Evolutionary conservation across 92 coral and sea anemone species (phyloP).

Genomic region (Epizoanthus rinbou): DNA sequence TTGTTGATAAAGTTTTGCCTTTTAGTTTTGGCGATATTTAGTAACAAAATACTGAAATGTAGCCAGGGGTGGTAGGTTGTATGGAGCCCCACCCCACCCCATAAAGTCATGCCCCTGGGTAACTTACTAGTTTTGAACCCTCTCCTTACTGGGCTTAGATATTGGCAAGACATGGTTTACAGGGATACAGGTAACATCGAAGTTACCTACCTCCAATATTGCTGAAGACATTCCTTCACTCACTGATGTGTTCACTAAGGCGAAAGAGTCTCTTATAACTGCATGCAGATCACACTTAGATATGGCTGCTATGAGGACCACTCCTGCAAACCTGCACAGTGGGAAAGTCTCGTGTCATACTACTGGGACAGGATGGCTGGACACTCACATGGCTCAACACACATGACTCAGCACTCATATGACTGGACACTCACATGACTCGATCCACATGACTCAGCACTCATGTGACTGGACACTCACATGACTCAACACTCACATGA

Average conservation of each 20-base stretch:
- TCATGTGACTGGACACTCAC: too few relatives aligned
- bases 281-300: slow-evolving; percentile 79
- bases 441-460: too few relatives aligned
- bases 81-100: too few relatives aligned
- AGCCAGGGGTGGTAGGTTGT: too few relatives aligned
- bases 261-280: slow-evolving; percentile 65
- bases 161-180: not conserved
- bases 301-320: slow-evolving; percentile 68
- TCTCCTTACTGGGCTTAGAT: too few relatives aligned
- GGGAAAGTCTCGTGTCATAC: not conserved
- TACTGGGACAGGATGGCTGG: not conserved
- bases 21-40: too few relatives aligned
- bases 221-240: slow-evolving; percentile 98
- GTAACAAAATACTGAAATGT: too few relatives aligned
- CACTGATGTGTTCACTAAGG: slow-evolving; percentile 83
- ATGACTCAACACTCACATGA: too few relatives aligned
- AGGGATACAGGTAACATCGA: not conserved
- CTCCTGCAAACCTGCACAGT: slow-evolving; percentile 73
- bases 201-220: slow-evolving; percentile 74
- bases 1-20: too few relatives aligned
- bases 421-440: not conserved
- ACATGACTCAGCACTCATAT: too few relatives aligned
- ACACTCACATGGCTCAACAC: not conserved
- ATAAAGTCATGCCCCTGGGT: too few relatives aligned
- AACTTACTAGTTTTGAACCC: too few relatives aligned